A percentile compares a stretch with the other conserved stretches of the same genome.
These are phyloP conservation scores for Paedocypris sp. DNA, from an alignment of 2,113 vertebrate species.

Conservation along the genomic window DNA sequence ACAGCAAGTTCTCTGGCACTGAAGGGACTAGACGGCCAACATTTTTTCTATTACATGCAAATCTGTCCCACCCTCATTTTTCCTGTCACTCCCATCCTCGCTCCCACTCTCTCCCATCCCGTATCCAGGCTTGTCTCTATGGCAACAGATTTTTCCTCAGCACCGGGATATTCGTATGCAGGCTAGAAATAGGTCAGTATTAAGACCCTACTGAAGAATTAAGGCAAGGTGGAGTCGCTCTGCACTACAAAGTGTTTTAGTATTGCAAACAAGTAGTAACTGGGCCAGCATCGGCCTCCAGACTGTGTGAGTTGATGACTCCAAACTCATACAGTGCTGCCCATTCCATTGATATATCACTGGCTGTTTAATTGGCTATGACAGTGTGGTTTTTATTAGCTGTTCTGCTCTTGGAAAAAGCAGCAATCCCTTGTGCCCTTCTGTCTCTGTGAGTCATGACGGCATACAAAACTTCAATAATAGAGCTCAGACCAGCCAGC, in stretches of 20 bases:
- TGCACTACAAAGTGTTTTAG: not conserved
- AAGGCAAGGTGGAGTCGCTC: not conserved
- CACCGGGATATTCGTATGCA: conserved; percentile 22
- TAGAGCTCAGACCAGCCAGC: not conserved
- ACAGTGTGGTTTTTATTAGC: conserved; percentile 16
- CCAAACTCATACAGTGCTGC: not conserved
- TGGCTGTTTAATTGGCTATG: conserved; percentile 21
- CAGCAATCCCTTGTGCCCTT: conserved; percentile 11
- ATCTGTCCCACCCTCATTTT: conserved; percentile 19
- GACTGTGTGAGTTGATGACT: not conserved
- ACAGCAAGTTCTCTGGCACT: conserved; percentile 26
- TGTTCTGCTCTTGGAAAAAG: conserved; percentile 1
- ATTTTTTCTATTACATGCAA: conserved; percentile 38
- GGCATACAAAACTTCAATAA: conserved; percentile 21
- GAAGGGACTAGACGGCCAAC: conserved; percentile 9
- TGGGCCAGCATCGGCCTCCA: not conserved
- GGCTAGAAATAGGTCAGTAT: conserved; percentile 32
- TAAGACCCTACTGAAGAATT: conserved; percentile 16
- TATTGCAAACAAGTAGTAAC: not conserved
- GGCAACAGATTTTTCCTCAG: conserved; percentile 36
- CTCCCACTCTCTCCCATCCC: conserved; percentile 3
- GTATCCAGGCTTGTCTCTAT: conserved; percentile 40
- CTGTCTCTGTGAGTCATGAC: conserved; percentile 16
- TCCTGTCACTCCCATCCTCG: conserved; percentile 22
- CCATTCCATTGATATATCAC: conserved; percentile 17